Base-by-base conservation (phyloP, 2,888 invertebrate species). In the Notodonta dromedarius region DNA sequence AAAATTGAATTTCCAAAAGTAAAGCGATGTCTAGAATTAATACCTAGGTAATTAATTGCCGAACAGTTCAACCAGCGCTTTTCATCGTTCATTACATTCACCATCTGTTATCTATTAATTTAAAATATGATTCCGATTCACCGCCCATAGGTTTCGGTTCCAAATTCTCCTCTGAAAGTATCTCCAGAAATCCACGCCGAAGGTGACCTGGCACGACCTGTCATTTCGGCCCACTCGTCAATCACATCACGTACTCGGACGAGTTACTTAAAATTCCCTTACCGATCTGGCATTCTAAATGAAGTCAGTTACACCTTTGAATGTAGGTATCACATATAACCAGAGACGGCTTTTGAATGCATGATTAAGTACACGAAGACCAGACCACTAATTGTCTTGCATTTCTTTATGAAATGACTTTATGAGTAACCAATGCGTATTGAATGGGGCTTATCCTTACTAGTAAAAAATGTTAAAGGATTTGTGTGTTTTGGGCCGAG, bases 271-370 rank as follows among this genome's bases (percentile, higher is more conserved):
- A 89, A 88, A 93, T 92, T 92, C 92, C 76, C 74, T 67, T 73
- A 80, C 82, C 80, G 83, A 82, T 79, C 75, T 82, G 83, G 87
- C 88, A 91, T 91, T 91, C 89, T 85, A 90, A 91, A 91, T 82
- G 83, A 84, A 86, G 82, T 74, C 87, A 80, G 86, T 77, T 73
- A 82, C 78, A 76, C 78, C 78, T 78, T 70, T 59, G 72, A 77
- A 79, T 79, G 79, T 80, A 56, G 56, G 56, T 56, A 24, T 56
- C 56, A 44, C 56, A 44, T 24, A 44, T 12, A 14, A 46, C 42
- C 50, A 16, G 16, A 12, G 44, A 56, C 56, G 16, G 11, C 12
- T 6, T 42, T 4, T 44, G 56, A 56, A 56, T 56, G 24, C 56
- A 44, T 44, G 44, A 56, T 56, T 8, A 5, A 16, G 13, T 24